phyloP scores from a whole-genome alignment of 2,113 vertebrate species.

The Psettodes erumei region DNA sequence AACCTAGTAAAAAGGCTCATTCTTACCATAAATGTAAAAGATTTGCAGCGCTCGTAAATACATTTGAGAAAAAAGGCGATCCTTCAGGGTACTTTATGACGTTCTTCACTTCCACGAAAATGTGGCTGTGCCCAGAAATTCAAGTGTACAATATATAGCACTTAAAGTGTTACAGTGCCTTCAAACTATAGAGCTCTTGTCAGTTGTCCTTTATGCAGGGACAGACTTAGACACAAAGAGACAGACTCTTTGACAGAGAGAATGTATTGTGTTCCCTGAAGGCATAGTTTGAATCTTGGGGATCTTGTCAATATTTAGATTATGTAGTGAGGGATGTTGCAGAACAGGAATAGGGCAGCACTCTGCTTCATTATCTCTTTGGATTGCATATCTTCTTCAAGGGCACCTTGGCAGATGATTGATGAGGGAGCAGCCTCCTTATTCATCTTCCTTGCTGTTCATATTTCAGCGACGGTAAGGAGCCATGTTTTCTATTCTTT shows the following conservation, averaged over 20 bases:
- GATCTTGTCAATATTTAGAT: conserved; percentile 27
- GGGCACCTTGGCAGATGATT: conserved; percentile 51
- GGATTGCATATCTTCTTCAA: conserved; percentile 24
- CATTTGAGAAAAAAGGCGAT: conserved; percentile 1
- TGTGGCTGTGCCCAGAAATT: conserved; percentile 13
- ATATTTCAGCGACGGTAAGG: background rate
- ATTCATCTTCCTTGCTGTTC: conserved; percentile 1
- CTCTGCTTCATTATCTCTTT: conserved; percentile 10
- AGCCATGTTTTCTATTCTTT: background rate
- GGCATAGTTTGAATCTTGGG: conserved; percentile 2
- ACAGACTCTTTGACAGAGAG: background rate
- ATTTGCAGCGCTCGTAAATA: conserved; percentile 30
- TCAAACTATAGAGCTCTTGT: conserved; percentile 11
- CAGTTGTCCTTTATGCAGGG: background rate
- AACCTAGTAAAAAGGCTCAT: conserved; percentile 17
- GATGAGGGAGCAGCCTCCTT: conserved; percentile 26
- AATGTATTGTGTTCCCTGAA: background rate
- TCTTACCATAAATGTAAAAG: conserved; percentile 25
- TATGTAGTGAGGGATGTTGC: background rate
- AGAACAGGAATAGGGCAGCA: conserved; percentile 7
- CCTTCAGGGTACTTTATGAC: conserved; percentile 22
- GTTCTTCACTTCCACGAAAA: conserved; percentile 18
- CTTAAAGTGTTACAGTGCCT: background rate
- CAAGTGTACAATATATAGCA: background rate
- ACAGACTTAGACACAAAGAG: background rate